Percentiles rank a stretch among this genome's conserved stretches.
Conservation (phyloP, 2,113 vertebrate species). For the Macaca fascicularis region DNA sequence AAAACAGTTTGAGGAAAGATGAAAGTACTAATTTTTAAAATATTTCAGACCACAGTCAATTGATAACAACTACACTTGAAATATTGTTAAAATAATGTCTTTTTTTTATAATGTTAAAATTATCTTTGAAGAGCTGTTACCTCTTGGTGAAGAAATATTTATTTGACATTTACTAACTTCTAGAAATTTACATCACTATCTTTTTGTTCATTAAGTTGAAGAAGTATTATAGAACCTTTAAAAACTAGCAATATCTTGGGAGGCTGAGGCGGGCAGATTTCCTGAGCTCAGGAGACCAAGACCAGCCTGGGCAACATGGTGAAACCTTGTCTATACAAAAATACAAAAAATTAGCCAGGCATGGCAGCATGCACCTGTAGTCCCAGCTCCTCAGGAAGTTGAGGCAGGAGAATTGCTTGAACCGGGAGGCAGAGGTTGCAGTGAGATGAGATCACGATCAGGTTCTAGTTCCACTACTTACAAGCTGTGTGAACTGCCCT, state of each 20-base stretch:
- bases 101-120: background rate
- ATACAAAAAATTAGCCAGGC: too few relatives aligned
- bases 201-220: background rate
- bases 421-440: too few relatives aligned
- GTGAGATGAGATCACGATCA: too few relatives aligned
- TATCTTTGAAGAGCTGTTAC: background rate
- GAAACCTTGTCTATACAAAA: too few relatives aligned
- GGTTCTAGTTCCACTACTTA: too few relatives aligned
- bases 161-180: background rate
- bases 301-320: too few relatives aligned
- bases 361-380: too few relatives aligned
- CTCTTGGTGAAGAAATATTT: background rate
- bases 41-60: background rate
- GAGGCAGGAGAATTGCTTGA: too few relatives aligned
- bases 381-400: too few relatives aligned
- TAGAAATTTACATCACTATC: constrained; percentile 2
- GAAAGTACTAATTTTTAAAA: background rate
- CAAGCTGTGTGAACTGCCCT: too few relatives aligned
- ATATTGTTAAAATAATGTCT: background rate
- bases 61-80: background rate
- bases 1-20: background rate
- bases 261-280: too few relatives aligned
- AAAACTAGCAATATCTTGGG: background rate
- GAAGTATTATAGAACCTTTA: background rate
- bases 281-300: too few relatives aligned